Evolutionary conservation across 2,888 invertebrate genomes (phyloP).

Genomic region (Morpho deidamia): DNA sequence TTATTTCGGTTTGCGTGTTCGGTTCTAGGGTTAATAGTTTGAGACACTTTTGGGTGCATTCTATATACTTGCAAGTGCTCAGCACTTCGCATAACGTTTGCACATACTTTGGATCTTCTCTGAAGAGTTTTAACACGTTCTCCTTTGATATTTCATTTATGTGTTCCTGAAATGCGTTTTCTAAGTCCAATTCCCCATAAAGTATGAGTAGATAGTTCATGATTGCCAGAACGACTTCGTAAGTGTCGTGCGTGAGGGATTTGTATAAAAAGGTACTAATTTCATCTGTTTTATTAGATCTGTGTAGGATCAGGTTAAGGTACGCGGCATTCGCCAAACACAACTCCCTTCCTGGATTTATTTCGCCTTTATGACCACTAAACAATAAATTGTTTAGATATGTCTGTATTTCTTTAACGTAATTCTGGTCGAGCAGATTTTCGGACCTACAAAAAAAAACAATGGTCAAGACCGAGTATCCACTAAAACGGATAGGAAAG

Average conservation of each 20-base stretch:
- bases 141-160: slow-evolving; percentile 28
- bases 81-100: slow-evolving; percentile 35
- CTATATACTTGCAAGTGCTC: slow-evolving; percentile 38
- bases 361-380: slow-evolving; percentile 9
- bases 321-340: slow-evolving; percentile 42
- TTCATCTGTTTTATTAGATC: slow-evolving; percentile 17
- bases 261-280: slow-evolving; percentile 26
- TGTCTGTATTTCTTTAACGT: slow-evolving; percentile 25
- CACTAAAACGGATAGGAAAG: no score
- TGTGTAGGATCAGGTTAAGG: slow-evolving; percentile 31
- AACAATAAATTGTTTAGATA: slow-evolving; percentile 37
- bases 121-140: slow-evolving; percentile 27
- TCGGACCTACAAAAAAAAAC: slow-evolving; percentile 9
- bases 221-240: slow-evolving; percentile 38
- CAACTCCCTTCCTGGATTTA: slow-evolving; percentile 41
- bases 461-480: no score
- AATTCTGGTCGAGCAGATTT: slow-evolving; percentile 4
- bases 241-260: slow-evolving; percentile 33
- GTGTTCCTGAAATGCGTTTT: slow-evolving; percentile 40
- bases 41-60: slow-evolving; percentile 53
- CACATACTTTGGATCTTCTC: slow-evolving; percentile 30
- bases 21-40: slow-evolving; percentile 43
- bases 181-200: slow-evolving; percentile 32
- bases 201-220: slow-evolving; percentile 40
- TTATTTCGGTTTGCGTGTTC: slow-evolving; percentile 39